Evolutionary conservation across 2,888 invertebrate genomes (phyloP), one percentile per base, ranked within the genome.

Genomic region (Coecobrya sp.): DNA sequence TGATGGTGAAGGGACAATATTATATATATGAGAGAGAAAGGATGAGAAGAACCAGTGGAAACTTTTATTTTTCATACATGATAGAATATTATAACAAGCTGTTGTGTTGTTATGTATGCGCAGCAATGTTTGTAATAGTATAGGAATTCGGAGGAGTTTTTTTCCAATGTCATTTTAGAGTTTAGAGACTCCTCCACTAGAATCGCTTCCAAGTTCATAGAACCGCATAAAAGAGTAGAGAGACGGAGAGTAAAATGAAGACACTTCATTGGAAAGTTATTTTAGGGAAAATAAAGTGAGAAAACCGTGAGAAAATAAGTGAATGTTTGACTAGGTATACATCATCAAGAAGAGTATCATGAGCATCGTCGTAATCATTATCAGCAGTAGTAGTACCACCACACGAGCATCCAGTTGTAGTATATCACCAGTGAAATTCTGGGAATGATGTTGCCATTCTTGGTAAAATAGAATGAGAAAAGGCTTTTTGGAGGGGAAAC

Each of bases 231-330:
- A 27, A 52, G 19, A 73, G 42, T 79, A 16, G 52, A 42, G 30
- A 27, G 55, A n/a, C 25, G 22, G 30, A 27, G 55, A n/a, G 16
- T 79, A 79, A 79, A 79, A 79, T 79, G 79, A 79, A 82, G 82
- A 42, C 36, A 36, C 36, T 82, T 82, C 62, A 59, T 82, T 82
- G 82, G 42, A 62, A 81, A 82, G 82, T 82, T 82, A 62, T 82
- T 82, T 82, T 82, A 49, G 85, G 59, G 68, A 25, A 85, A 85
- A 68, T 85, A 85, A 68, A 68, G 85, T 68, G 85, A 85, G 85
- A 85, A 85, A 68, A 68, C 79, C 52, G 79, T 79, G 79, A 79
- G 79, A 49, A 68, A 85, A 85, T 68, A 68, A 68, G 85, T 68
- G 68, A 68, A 62, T 81, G 81, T 59, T 84, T 55, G 45, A 30